phyloP scores from a whole-genome alignment of 2,797 vertebrate species.

The Myotis daubentonii region DNA sequence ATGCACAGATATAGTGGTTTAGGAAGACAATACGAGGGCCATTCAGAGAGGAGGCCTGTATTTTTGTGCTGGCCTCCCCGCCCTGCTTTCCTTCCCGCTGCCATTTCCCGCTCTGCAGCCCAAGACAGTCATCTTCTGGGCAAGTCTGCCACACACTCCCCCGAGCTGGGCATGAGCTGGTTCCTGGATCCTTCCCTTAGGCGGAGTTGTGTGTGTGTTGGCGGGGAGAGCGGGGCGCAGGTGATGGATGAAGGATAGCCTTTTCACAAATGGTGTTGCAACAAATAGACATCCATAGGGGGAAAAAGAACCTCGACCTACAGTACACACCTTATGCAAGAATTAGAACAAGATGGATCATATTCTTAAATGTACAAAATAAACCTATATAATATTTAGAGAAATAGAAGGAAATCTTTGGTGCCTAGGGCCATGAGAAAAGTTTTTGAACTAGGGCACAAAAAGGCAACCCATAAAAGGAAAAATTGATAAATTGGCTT shows the following conservation, averaged over 20 bases:
- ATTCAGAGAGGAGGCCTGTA: not conserved
- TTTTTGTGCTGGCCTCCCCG: not conserved
- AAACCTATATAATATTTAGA: not conserved
- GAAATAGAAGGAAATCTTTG: not conserved
- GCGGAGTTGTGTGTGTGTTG: not conserved
- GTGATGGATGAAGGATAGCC: not conserved
- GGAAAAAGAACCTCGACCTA: not conserved
- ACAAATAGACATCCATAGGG: not conserved
- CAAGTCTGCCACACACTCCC: slow-evolving; percentile 68
- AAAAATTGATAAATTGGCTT: not conserved
- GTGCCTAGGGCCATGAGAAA: not conserved
- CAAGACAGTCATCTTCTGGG: slow-evolving; percentile 46
- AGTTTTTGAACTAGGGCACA: not conserved
- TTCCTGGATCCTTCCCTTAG: slow-evolving; percentile 63
- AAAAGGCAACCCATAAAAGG: not conserved
- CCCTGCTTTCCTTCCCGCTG: not conserved
- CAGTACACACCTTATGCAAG: not conserved
- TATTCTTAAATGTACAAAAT: not conserved
- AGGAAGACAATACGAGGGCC: not conserved
- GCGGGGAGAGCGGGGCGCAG: too few species aligned
- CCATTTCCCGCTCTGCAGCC: slow-evolving; percentile 1
- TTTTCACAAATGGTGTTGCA: not conserved
- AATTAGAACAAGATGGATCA: not conserved
- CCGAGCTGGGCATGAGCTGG: slow-evolving; percentile 62
- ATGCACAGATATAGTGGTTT: not conserved